Evolutionary conservation across 2,888 invertebrate genomes (phyloP), one percentile per base, ranked within the genome.

Genomic region (Escarpia spicata): DNA sequence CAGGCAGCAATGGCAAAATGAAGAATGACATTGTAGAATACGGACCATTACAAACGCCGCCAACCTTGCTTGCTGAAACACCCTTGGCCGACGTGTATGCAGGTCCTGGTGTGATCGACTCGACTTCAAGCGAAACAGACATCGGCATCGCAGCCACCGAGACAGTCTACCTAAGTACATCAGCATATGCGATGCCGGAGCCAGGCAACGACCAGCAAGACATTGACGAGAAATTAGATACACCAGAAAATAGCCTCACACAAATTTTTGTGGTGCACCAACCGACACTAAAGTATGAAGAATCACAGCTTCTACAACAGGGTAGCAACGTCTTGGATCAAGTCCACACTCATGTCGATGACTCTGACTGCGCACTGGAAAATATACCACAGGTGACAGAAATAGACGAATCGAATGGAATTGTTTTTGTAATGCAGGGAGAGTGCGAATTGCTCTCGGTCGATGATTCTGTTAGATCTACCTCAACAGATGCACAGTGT

Each of bases 91-190:
- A 75, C 75, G 75, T 75, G 75, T 75, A 75, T 75, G 26, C 75
- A 6, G 75, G 37, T 37, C 37, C 37, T 37, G 37, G 75, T n/a
- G 75, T 75, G 26, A 26, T 75, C 26, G 75, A 75, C n/a, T 75
- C 75, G 19, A 75, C 75, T 75, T 75, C 75, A 26, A n/a, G 75
- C 75, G 52, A 52, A 52, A 6, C 26, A 26, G 75, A 75, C 26
- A 75, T n/a, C 26, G 75, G n/a, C 75, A 75, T 75, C 75, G 75
- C n/a, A 15, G 75, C 75, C 75, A 75, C 75, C 26, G 75, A 75
- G 26, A 75, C 75, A 75, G n/a, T 75, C n/a, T 75, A 75, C 75
- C 19, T 75, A 75, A 75, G 75, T 75, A 75, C 75, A 75, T 75
- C 75, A 75, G 26, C 75, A 19, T 75, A 75, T 26, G 19, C 75